phyloP scores from a whole-genome alignment of 2,888 invertebrate genomes.

The Drosophila suboccidentalis region DNA sequence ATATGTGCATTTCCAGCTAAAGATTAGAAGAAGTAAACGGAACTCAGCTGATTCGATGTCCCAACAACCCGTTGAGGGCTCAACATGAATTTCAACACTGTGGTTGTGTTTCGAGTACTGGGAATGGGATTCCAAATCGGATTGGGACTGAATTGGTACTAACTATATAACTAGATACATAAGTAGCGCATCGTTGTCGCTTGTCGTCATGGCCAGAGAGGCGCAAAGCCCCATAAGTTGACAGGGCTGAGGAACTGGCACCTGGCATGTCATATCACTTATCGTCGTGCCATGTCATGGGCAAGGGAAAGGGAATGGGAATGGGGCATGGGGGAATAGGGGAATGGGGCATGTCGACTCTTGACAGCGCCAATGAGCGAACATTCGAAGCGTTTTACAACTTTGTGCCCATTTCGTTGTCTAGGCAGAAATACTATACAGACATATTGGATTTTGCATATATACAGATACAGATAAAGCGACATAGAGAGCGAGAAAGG shows the following conservation, averaged over 20 bases:
- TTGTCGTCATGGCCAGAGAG: conserved; percentile 72
- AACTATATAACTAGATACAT: conserved; percentile 62
- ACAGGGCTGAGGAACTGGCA: conserved; percentile 72
- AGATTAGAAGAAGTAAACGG: conserved; percentile 45
- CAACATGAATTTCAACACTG: conserved; percentile 61
- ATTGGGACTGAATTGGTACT: conserved; percentile 32
- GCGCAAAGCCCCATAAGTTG: conserved; percentile 73
- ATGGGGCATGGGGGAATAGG: conserved; percentile 20
- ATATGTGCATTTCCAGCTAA: conserved; percentile 63
- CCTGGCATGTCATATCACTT: conserved; percentile 85
- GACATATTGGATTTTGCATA: conserved; percentile 77
- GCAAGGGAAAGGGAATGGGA: neutral
- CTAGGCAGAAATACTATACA: conserved; percentile 76
- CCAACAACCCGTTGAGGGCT: conserved; percentile 49
- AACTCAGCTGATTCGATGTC: conserved; percentile 29
- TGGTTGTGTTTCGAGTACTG: conserved; percentile 21
- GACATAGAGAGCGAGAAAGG: neutral
- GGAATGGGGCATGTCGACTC: conserved; percentile 58
- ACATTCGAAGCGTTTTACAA: conserved; percentile 85
- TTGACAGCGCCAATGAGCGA: conserved; percentile 85
- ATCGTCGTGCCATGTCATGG: conserved; percentile 36
- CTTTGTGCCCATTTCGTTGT: conserved; percentile 83
- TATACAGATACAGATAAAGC: conserved; percentile 3
- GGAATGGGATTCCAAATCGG: conserved; percentile 7
- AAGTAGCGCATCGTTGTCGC: conserved; percentile 69